Base-by-base conservation (phyloP, 2,888 invertebrate genomes). In the Limnephilus auricula region DNA sequence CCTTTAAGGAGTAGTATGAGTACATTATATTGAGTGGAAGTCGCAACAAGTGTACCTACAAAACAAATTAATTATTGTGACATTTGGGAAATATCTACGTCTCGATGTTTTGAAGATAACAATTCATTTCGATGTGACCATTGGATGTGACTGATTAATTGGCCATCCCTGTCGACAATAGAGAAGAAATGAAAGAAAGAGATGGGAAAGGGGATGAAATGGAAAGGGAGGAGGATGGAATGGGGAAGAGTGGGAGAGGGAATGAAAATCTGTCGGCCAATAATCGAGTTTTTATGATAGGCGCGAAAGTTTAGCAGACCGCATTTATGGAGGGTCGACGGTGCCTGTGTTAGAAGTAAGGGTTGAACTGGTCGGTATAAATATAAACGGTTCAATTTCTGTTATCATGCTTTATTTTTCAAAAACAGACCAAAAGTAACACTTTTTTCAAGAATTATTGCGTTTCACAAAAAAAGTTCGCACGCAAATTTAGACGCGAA, bases 261-360 rank as follows among this genome's bases (percentile, higher is more conserved):
- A 90, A 79, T 87, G 89, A 91, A 92, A 91, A 89, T 90, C 90
- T 86, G 90, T 79, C 79, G 90, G 79, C 86, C 90, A 90, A 91
- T 92, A 92, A 92, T 92, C 92, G 91, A 91, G 91, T 90, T 91
- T 92, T 92, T 92, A 92, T 89, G 91, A 92, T 88, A 80, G 91
- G 91, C 91, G 91, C 89, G 86, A 92, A 92, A 92, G 91, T 92
- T 92, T 92, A 89, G 89, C 90, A 91, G 90, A 89, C 91, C 92
- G 88, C 89, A 92, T 92, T 92, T 92, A 92, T 92, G 89, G 85
- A 37, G 30, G 90, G 90, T 87, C 50, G 31, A 87, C 37, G 84
- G 86, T 79, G 65, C 12, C 34, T 89, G 50, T 65, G 65, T 65
- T 25, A 25, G 6, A 65, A 6, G n/a, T 79, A 92, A 79, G 90